Conservation (phyloP, 1,140 invertebrate genomes). For the Laupala kohalensis region DNA sequence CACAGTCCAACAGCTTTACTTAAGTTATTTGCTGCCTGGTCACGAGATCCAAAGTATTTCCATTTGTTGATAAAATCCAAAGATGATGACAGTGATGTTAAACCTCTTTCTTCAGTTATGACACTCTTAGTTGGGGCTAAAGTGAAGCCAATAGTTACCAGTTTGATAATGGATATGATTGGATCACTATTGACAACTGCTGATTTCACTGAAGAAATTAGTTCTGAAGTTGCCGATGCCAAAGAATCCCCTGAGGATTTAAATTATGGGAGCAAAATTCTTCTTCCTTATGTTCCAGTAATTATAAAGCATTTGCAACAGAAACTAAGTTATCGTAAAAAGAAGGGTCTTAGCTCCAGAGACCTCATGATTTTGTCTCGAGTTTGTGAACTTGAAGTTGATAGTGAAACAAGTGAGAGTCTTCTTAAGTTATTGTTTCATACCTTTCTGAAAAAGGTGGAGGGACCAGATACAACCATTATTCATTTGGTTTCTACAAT, state of each 20-base stretch:
- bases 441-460: slow-evolving; percentile 50
- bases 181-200: slow-evolving; percentile 60
- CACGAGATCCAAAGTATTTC: slow-evolving; percentile 58
- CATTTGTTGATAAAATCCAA: slow-evolving; percentile 49
- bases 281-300: slow-evolving; percentile 55
- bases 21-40: slow-evolving; percentile 65
- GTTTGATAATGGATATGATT: slow-evolving; percentile 60
- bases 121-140: slow-evolving; percentile 53
- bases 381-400: slow-evolving; percentile 55
- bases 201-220: slow-evolving; percentile 26
- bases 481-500: slow-evolving; percentile 54
- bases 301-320: slow-evolving; percentile 58
- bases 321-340: slow-evolving; percentile 38
- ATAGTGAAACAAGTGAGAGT: slow-evolving; percentile 47
- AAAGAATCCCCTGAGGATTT: slow-evolving; percentile 25
- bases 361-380: slow-evolving; percentile 69
- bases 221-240: slow-evolving; percentile 18
- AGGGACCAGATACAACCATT: slow-evolving; percentile 40
- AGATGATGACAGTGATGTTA: slow-evolving; percentile 30
- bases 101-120: slow-evolving; percentile 50
- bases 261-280: slow-evolving; percentile 57
- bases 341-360: slow-evolving; percentile 43
- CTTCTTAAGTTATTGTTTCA: slow-evolving; percentile 59
- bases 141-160: slow-evolving; percentile 46
- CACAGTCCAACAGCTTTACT: slow-evolving; percentile 69